Percentiles rank a stretch among this genome's conserved stretches.
These are phyloP conservation scores for Lutjanus argentimaculatus DNA, from an alignment of 2,797 vertebrate genomes.

Conservation along the genomic window DNA sequence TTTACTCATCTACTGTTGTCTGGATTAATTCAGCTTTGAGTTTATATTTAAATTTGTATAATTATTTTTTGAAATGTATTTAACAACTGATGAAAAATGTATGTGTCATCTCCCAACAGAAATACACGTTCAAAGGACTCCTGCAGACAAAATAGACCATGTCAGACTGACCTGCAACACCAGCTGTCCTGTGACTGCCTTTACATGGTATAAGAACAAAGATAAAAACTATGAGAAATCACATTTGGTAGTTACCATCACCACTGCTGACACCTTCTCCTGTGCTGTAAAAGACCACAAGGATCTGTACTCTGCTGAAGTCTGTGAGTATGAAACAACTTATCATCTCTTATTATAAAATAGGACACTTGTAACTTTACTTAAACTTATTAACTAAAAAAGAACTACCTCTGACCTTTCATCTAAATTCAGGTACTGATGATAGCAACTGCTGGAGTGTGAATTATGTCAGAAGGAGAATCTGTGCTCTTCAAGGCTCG, in stretches of 20 bases:
- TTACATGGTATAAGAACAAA: neutral
- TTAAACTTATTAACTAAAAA: too few species aligned
- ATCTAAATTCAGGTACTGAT: neutral
- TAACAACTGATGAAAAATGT: neutral
- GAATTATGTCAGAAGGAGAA: slow-evolving; percentile 26
- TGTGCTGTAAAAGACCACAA: slow-evolving; percentile 3
- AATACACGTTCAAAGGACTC: neutral
- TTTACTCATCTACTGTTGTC: neutral
- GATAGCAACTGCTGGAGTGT: fast-evolving
- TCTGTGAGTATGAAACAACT: slow-evolving; percentile 34
- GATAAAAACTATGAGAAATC: fast-evolving
- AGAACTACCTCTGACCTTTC: too few species aligned
- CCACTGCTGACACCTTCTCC: neutral
- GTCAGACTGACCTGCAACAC: slow-evolving; percentile 4
- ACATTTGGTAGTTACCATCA: neutral
- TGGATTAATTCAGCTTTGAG: neutral
- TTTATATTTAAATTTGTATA: neutral
- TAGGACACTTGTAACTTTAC: too few species aligned
- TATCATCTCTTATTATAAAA: neutral
- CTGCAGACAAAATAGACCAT: fast-evolving
- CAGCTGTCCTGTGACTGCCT: neutral
- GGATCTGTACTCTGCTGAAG: slow-evolving; percentile 12
- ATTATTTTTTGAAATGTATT: neutral
- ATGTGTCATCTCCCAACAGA: slow-evolving; percentile 15
- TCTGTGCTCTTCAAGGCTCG: slow-evolving; percentile 49